Evolutionary conservation across 1,140 invertebrate species (phyloP).

Genomic region (Leguminivora glycinivorella): DNA sequence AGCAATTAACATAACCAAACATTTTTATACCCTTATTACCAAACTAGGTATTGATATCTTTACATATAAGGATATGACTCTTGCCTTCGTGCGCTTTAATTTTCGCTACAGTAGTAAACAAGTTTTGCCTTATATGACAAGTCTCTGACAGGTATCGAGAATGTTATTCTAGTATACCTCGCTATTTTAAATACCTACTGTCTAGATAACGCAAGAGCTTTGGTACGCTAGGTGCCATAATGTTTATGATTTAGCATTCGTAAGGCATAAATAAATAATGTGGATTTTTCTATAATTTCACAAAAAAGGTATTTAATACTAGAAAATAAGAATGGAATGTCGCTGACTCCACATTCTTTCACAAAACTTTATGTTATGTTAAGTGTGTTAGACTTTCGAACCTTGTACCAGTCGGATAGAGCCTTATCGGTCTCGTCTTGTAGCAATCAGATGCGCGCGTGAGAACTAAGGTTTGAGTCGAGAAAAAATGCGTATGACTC

Average conservation of each 20-base stretch:
- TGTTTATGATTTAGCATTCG: too few relatives aligned
- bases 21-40: not conserved
- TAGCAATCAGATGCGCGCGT: constrained; percentile 61
- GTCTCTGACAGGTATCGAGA: not conserved
- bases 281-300: too few relatives aligned
- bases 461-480: constrained; percentile 56
- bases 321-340: too few relatives aligned
- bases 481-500: constrained; percentile 53
- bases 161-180: not conserved
- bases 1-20: not conserved
- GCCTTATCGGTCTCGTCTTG: constrained; percentile 46
- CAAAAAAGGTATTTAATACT: too few relatives aligned
- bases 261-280: too few relatives aligned
- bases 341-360: too few relatives aligned
- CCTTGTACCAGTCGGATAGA: constrained; percentile 31
- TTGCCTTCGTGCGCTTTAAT: not conserved
- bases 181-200: too few relatives aligned
- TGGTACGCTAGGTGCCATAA: too few relatives aligned
- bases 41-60: too few relatives aligned
- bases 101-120: not conserved
- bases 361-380: too few relatives aligned
- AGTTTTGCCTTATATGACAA: not conserved
- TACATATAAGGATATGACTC: not conserved
- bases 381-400: not conserved
- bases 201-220: too few relatives aligned